Conservation (phyloP, 2,113 vertebrate species). For the Nanger granti region DNA sequence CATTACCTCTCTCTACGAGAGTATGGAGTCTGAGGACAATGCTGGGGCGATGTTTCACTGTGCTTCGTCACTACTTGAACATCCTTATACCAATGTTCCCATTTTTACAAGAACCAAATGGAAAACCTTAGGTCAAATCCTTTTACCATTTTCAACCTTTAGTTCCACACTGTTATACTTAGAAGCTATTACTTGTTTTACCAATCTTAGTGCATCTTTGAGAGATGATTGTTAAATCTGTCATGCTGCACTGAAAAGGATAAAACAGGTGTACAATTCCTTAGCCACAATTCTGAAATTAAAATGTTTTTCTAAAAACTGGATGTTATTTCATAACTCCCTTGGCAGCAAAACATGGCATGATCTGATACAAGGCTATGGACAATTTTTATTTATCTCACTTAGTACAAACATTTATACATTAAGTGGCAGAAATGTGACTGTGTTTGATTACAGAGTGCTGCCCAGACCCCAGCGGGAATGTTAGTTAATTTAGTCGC, state of each 20-base stretch:
- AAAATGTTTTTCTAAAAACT: background rate
- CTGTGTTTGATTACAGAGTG: slow-evolving; percentile 5
- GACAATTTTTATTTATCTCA: slow-evolving; percentile 8
- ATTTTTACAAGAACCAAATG: background rate
- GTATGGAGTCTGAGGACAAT: background rate
- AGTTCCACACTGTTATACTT: background rate
- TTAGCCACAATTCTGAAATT: background rate
- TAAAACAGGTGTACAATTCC: background rate
- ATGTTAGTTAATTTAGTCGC: background rate
- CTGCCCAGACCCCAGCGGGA: background rate
- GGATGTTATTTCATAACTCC: background rate
- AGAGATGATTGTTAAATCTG: background rate
- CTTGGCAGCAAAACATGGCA: slow-evolving; percentile 6
- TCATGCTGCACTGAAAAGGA: background rate
- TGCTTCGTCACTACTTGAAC: background rate
- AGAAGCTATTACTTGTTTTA: background rate
- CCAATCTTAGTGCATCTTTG: background rate
- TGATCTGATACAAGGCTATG: background rate
- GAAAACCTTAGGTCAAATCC: background rate
- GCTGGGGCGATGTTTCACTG: background rate
- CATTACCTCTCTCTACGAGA: background rate
- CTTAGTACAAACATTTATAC: slow-evolving; percentile 5
- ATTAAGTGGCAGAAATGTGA: background rate
- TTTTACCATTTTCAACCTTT: background rate
- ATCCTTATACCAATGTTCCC: background rate